These are phyloP conservation scores for Paramacrobiotus metropolitanus DNA, from an alignment of 1,140 invertebrate genomes.

Conservation along the genomic window DNA sequence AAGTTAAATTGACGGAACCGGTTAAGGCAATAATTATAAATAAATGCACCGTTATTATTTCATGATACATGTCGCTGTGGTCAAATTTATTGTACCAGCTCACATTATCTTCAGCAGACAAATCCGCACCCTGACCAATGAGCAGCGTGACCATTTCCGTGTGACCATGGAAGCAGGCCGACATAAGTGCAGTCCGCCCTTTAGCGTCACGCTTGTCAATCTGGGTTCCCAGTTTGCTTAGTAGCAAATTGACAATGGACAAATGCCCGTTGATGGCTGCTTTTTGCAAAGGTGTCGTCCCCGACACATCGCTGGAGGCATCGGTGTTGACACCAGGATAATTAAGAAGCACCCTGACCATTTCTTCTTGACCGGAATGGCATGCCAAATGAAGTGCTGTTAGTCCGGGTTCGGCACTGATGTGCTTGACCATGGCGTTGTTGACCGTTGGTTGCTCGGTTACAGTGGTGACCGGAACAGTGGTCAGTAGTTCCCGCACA, in stretches of 20 bases:
- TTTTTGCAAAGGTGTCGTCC: slow-evolving; percentile 33
- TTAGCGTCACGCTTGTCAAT: slow-evolving; percentile 74
- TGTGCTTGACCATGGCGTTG: not conserved
- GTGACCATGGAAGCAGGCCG: slow-evolving; percentile 65
- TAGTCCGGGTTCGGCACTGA: slow-evolving; percentile 44
- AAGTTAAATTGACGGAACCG: too few species aligned
- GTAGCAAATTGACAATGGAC: slow-evolving; percentile 68
- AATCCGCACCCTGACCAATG: slow-evolving; percentile 43
- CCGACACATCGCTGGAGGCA: slow-evolving; percentile 16
- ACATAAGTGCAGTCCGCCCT: slow-evolving; percentile 84
- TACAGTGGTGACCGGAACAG: slow-evolving; percentile 76
- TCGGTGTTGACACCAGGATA: slow-evolving; percentile 89
- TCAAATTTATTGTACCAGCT: too few species aligned
- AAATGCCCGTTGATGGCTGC: slow-evolving; percentile 88
- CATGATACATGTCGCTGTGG: too few species aligned
- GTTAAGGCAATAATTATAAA: too few species aligned
- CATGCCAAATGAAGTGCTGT: slow-evolving; percentile 87
- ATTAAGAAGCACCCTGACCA: slow-evolving; percentile 79
- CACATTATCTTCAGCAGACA: slow-evolving; percentile 53
- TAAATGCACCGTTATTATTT: too few species aligned
- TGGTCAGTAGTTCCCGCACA: slow-evolving; percentile 68
- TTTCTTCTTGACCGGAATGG: slow-evolving; percentile 89
- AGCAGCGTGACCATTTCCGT: slow-evolving; percentile 57
- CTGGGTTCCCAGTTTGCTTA: slow-evolving; percentile 37
- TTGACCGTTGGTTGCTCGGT: slow-evolving; percentile 58